phyloP scores from a whole-genome alignment of 2,888 invertebrate species.

The Marronus borbonicus region DNA sequence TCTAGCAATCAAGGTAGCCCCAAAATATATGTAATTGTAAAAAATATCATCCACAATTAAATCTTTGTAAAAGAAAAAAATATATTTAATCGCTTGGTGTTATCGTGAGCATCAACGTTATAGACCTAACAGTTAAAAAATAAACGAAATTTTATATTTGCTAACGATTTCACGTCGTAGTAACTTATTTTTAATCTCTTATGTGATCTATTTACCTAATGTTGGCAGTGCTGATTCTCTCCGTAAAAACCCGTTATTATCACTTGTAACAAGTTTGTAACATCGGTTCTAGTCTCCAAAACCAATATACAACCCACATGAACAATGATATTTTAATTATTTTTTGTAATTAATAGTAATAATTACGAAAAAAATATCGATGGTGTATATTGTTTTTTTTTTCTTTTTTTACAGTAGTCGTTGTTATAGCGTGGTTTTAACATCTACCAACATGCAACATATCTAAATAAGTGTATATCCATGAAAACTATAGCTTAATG shows the following conservation, averaged over 20 bases:
- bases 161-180: neutral
- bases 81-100: no score
- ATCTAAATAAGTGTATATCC: neutral
- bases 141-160: neutral
- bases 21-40: neutral
- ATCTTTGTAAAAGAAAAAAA: no score
- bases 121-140: no score
- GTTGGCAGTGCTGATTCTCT: neutral
- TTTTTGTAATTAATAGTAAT: no score
- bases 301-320: neutral
- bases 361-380: no score
- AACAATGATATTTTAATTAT: neutral
- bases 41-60: neutral
- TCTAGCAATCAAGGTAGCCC: neutral
- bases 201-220: neutral
- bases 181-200: no score
- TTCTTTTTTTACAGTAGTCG: no score
- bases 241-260: neutral
- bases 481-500: neutral
- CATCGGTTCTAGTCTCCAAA: slow-evolving; percentile 11
- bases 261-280: slow-evolving; percentile 7
- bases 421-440: no score
- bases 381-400: no score
- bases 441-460: neutral
- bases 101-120: no score